A percentile compares a stretch with the other conserved stretches of the same genome.
These are phyloP conservation scores for Caerostris extrusa DNA, from an alignment of 1,140 invertebrate species.

Conservation along the genomic window DNA sequence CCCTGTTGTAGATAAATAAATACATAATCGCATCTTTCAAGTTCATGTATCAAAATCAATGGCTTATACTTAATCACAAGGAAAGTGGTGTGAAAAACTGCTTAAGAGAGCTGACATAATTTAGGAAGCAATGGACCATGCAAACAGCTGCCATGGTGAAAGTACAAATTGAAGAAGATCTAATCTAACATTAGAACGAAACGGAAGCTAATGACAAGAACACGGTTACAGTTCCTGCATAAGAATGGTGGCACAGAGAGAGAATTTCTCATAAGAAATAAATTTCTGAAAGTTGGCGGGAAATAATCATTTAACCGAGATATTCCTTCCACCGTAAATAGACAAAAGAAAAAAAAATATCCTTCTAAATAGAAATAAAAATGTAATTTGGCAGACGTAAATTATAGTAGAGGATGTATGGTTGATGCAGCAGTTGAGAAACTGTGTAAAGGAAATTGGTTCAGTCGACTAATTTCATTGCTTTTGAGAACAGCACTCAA, in stretches of 20 bases:
- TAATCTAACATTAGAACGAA: neutral
- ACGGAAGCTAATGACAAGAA: neutral
- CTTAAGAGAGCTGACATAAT: neutral
- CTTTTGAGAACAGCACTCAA: too few relatives aligned
- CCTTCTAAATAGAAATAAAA: neutral
- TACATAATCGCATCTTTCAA: neutral
- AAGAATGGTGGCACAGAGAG: neutral
- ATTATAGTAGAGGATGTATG: neutral
- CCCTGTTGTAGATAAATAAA: too few relatives aligned
- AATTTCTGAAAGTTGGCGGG: too few relatives aligned
- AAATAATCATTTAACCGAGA: neutral
- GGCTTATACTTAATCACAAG: neutral
- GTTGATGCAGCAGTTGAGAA: too few relatives aligned
- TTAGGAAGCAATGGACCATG: neutral
- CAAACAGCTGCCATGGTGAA: neutral
- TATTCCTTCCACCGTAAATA: neutral
- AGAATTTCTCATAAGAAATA: too few relatives aligned
- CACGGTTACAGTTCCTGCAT: neutral
- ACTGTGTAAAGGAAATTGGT: neutral
- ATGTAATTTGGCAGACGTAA: neutral
- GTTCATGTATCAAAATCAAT: neutral
- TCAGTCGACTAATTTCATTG: too few relatives aligned
- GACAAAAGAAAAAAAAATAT: neutral
- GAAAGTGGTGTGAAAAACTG: neutral
- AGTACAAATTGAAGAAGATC: neutral